These are phyloP conservation scores for Alcis repandata DNA, from an alignment of 2,888 invertebrate species.

Conservation along the genomic window DNA sequence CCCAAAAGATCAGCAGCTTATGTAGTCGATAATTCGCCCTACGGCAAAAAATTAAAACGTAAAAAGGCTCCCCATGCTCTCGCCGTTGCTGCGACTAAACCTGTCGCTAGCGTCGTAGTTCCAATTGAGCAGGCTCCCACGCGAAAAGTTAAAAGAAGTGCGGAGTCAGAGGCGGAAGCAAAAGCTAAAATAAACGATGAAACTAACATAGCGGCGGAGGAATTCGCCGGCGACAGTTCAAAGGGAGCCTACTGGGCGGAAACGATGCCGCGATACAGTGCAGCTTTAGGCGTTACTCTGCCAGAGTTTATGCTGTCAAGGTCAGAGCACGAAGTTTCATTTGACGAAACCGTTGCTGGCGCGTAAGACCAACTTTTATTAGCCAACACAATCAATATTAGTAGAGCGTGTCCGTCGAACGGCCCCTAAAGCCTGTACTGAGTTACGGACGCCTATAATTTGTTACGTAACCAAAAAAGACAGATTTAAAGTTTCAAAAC, in stretches of 20 bases:
- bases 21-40: conserved; percentile 70
- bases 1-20: conserved; percentile 74
- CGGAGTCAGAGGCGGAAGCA: conserved; percentile 67
- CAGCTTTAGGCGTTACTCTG: conserved; percentile 87
- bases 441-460: conserved; percentile 64
- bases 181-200: conserved; percentile 70
- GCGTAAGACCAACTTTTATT: conserved; percentile 73
- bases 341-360: conserved; percentile 86
- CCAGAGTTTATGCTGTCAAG: conserved; percentile 90
- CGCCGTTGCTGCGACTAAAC: conserved; percentile 61
- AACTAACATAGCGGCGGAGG: conserved; percentile 77
- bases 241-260: conserved; percentile 89
- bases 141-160: conserved; percentile 72
- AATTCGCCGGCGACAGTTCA: conserved; percentile 84
- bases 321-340: conserved; percentile 89
- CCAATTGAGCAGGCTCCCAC: conserved; percentile 48
- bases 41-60: conserved; percentile 77
- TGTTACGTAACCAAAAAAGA: conserved; percentile 77
- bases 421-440: conserved; percentile 69
- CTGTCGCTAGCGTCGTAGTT: conserved; percentile 56
- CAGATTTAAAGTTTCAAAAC: conserved; percentile 54
- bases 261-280: conserved; percentile 88
- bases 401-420: conserved; percentile 81
- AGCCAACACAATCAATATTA: conserved; percentile 72
- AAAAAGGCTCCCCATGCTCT: conserved; percentile 71